phyloP scores from a whole-genome alignment of 1,140 invertebrate species.

The Pseudomyrmex sp. region DNA sequence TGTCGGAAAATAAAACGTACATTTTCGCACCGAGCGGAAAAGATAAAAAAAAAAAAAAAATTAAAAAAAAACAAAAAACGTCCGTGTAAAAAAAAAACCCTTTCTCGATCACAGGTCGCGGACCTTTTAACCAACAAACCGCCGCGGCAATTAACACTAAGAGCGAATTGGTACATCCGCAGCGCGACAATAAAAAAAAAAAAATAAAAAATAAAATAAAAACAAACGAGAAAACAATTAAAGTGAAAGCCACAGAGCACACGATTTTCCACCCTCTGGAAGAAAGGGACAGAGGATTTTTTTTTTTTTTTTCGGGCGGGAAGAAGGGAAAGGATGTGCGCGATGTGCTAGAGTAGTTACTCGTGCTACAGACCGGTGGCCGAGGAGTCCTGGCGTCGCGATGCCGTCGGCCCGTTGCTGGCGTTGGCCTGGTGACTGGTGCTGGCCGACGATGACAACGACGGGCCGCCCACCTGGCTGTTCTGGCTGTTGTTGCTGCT shows the following conservation, averaged over 20 bases:
- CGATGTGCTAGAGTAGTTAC: not conserved
- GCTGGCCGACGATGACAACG: constrained; percentile 76
- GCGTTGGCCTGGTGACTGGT: constrained; percentile 72
- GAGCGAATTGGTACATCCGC: too few relatives aligned
- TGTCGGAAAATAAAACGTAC: too few relatives aligned
- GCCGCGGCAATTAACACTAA: too few relatives aligned
- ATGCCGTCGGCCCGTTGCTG: constrained; percentile 69
- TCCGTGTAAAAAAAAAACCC: too few relatives aligned
- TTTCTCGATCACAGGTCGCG: too few relatives aligned
- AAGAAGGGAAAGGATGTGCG: too few relatives aligned
- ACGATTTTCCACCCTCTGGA: constrained; percentile 9
- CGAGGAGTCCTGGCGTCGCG: constrained; percentile 79
- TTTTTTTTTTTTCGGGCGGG: too few relatives aligned
- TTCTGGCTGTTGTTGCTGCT: constrained; percentile 83
- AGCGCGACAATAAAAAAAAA: too few relatives aligned
- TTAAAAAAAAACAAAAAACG: too few relatives aligned
- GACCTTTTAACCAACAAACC: too few relatives aligned
- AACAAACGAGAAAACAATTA: too few relatives aligned
- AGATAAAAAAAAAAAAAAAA: not conserved
- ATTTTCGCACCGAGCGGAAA: not conserved
- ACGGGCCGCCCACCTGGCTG: constrained; percentile 79
- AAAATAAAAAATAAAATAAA: not conserved
- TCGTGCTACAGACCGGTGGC: constrained; percentile 82
- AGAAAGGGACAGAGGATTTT: not conserved
- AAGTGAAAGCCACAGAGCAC: too few relatives aligned